Base-by-base conservation (phyloP, 1,140 invertebrate genomes). In the Halesus radiatus region DNA sequence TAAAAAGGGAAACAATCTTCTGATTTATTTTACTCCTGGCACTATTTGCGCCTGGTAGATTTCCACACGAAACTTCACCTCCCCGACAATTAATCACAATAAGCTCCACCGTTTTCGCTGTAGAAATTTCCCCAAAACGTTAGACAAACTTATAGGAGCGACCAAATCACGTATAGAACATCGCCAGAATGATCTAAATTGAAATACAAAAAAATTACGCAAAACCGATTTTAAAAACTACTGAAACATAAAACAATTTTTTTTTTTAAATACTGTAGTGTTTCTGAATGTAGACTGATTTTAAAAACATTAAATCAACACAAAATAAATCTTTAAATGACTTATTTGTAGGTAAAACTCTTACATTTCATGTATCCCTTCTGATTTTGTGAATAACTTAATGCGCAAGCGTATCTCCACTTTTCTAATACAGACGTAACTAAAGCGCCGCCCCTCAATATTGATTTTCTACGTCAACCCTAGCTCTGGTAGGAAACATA, bases 401-500 rank as follows among this genome's bases (percentile, higher is more conserved):
- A 15, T 6, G 54, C 72, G 53, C 72, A 58, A 60, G 72, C 72
- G 72, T 32, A 22, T 72, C 18, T 53, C 3, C 8, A 37, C 32
- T 52, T 29, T 60, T 53, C 32, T 29, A 76, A 54, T 60, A 74
- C 62, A n/a, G 56, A 66, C 75, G 52, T 29, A 64, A 76, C 70
- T 60, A 58, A 50, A 22, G 79, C 82, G 26, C 82, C 82, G 82
- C 82, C 82, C 81, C 45, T 53, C 60, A 32, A 22, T 83, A 83
- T 83, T 79, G 82, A 83, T 83, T 54, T 75, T 68, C 64, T 72
- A 22, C 45, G 54, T 80, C 20, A n/a, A 78, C 82, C 79, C 78
- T 66, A 4, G 13, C 37, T 18, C 23, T 15, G 32, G 15, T 73
- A 56, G 18, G 54, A 75, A 26, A 75, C 45, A 75, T 20, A n/a